phyloP scores from a whole-genome alignment of 35 echinoderm and acorn worm species.

The Acanthaster planci region DNA sequence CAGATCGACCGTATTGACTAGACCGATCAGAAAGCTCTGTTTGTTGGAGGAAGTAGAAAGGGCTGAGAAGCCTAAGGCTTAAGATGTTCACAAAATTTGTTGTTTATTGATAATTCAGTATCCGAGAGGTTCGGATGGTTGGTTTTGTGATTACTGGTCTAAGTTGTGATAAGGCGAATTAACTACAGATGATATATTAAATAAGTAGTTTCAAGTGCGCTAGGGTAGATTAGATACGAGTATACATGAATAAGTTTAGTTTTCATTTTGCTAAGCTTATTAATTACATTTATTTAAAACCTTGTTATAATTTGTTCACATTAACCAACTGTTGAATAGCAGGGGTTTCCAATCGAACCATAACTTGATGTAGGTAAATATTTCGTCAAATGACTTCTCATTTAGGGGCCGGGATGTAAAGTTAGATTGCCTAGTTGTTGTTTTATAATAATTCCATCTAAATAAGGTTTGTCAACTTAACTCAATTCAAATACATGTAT shows the following conservation, averaged over 20 bases:
- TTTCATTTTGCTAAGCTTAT: no score
- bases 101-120: not conserved
- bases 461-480: no score
- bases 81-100: not conserved
- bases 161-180: not conserved
- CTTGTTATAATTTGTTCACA: not conserved
- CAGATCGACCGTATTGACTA: not conserved
- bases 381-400: no score
- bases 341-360: not conserved
- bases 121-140: not conserved
- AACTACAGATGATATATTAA: not conserved
- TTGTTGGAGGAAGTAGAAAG: not conserved
- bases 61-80: not conserved
- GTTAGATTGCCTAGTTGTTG: not conserved
- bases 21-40: constrained; percentile 38
- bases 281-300: no score
- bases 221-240: no score
- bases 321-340: not conserved
- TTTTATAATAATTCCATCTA: no score
- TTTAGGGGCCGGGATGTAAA: not conserved
- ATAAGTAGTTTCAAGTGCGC: not conserved
- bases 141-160: not conserved
- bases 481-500: no score
- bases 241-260: no score
- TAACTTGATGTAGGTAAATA: not conserved